Base-by-base conservation (phyloP, 2,113 vertebrate genomes). In the Zosterops lateralis region DNA sequence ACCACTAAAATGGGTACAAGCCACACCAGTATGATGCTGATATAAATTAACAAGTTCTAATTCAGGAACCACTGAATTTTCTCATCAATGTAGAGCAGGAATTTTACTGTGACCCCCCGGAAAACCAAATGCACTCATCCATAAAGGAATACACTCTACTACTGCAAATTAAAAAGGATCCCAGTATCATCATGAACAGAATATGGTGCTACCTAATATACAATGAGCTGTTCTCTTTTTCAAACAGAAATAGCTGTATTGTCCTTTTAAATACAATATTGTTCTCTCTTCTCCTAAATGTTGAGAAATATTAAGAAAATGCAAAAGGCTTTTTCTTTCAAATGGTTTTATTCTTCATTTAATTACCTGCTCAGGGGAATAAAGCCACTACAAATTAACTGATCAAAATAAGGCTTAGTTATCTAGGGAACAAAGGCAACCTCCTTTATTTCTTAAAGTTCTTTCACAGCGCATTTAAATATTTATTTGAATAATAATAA, bases 71-170 rank as follows among this genome's bases (percentile, higher is more conserved):
- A 4, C 14, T 11, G 32, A 68, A 47, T 53, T 65, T 12, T 38
- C 20, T 44, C 53, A 47, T 7, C 0, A 0, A 38, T 14, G 13
- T 26, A 54, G 19, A 70, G 42, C 0, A 8, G 17, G 70, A 42
- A 26, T 26, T 66, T 42, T 74, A 66, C 13, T 54, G 1, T 18
- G n/a, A 67, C 12, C 38, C 71, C 71, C 34, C n/a, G 38, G 36
- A 75, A 75, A 75, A 82, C 48, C 10, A 79, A 67, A 74, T 6
- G 10, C 17, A 24, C 34, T 83, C 19, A 36, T 34, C 68, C 19
- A 34, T 32, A n/a, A 1, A 28, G 32, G 17, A 92, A 54, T 6
- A 40, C 3, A 8, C 31, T 24, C 22, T 2, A 28, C 12, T 62
- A n/a, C 10, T 75, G 47, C 51, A 74, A 85, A 90, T 64, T 34